Conservation (phyloP, 2,113 vertebrate species). For the Datnioides undecimradiatus region DNA sequence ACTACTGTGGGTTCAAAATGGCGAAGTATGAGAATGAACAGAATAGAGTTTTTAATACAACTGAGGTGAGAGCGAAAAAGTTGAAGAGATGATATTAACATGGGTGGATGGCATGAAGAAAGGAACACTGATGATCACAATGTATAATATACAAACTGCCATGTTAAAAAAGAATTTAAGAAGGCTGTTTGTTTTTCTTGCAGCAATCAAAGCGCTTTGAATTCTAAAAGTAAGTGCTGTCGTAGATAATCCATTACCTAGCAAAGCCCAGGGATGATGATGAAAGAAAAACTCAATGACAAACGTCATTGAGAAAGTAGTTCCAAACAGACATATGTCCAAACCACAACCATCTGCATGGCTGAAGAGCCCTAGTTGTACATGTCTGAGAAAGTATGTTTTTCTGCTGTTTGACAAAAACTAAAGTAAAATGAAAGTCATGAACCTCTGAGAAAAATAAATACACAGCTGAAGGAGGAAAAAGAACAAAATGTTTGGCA, state of each 20-base stretch:
- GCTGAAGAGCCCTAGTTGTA: neutral
- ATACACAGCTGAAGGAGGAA: constrained; percentile 56
- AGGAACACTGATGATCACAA: neutral
- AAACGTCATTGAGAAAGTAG: neutral
- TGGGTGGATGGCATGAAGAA: neutral
- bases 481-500: constrained; percentile 73
- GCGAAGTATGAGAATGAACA: neutral
- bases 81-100: neutral
- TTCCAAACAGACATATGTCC: neutral
- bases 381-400: constrained; percentile 1
- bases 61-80: neutral
- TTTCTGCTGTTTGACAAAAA: constrained; percentile 20
- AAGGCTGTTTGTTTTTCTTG: neutral
- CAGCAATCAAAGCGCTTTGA: neutral
- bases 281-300: neutral
- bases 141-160: neutral
- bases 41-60: neutral
- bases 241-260: neutral
- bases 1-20: neutral
- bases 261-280: constrained; percentile 2
- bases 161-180: neutral
- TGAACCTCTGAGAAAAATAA: constrained; percentile 64
- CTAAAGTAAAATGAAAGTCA: constrained; percentile 31
- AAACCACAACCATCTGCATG: constrained; percentile 50
- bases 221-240: constrained; percentile 61